Conservation (phyloP, 1,140 invertebrate genomes). For the Leptoteleia sp. region DNA sequence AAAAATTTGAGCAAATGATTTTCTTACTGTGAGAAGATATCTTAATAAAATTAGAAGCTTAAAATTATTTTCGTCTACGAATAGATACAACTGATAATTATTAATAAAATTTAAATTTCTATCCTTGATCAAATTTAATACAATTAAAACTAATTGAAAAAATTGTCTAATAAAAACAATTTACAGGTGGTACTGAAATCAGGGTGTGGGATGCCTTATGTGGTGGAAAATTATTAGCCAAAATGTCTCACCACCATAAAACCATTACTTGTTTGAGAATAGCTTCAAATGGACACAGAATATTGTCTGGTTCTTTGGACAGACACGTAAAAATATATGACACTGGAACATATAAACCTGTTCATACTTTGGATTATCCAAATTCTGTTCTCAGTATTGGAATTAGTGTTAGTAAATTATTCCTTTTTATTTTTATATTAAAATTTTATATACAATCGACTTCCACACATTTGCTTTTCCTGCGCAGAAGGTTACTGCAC, state of each 20-base stretch:
- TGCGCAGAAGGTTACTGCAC: too few species aligned
- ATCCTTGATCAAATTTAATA: too few species aligned
- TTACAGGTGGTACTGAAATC: constrained; percentile 92
- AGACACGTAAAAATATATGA: constrained; percentile 97
- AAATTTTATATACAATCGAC: too few species aligned
- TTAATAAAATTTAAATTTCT: too few species aligned
- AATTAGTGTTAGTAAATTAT: constrained; percentile 83
- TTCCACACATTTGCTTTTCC: too few species aligned
- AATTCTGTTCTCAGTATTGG: constrained; percentile 94
- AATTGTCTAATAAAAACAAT: too few species aligned
- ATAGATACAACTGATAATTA: too few species aligned
- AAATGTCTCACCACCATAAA: constrained; percentile 94
- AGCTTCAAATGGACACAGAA: constrained; percentile 88
- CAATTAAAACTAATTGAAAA: too few species aligned
- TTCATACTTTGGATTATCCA: constrained; percentile 94
- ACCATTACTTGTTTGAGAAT: constrained; percentile 92
- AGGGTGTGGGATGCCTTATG: constrained; percentile 96
- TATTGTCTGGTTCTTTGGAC: constrained; percentile 95
- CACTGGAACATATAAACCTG: constrained; percentile 90
- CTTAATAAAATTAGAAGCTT: too few species aligned
- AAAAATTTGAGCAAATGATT: too few species aligned
- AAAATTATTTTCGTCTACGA: too few species aligned
- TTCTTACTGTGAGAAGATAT: too few species aligned
- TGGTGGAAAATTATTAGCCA: constrained; percentile 90
- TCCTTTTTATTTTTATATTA: not conserved